These are phyloP conservation scores for Centropus bengalensis DNA, from an alignment of 2,113 vertebrate species.

Conservation along the genomic window DNA sequence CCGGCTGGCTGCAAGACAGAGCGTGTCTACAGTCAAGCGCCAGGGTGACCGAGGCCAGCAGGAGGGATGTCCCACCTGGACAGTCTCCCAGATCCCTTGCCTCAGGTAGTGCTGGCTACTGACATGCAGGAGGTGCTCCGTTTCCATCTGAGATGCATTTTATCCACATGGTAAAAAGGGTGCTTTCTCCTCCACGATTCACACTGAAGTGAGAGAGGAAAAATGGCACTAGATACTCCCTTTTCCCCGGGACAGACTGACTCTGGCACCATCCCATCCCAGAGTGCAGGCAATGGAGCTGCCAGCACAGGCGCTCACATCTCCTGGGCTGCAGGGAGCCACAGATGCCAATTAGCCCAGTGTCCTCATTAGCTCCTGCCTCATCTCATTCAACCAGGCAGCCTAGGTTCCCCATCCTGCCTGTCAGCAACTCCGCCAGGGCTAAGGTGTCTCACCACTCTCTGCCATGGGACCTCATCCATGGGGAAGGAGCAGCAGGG, in stretches of 20 bases:
- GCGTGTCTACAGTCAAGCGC: neutral
- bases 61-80: neutral
- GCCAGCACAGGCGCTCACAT: rapidly evolving
- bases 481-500: neutral
- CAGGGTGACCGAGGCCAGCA: rapidly evolving
- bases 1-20: neutral
- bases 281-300: neutral
- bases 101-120: neutral
- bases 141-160: neutral
- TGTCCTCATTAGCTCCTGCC: neutral
- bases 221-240: neutral
- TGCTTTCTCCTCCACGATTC: neutral
- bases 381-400: neutral
- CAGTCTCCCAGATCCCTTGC: neutral
- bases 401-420: neutral
- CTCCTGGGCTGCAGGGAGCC: neutral
- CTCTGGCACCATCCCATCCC: neutral
- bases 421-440: rapidly evolving
- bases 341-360: neutral
- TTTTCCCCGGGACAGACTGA: neutral
- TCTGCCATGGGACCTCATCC: neutral
- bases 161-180: neutral
- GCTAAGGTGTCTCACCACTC: neutral
- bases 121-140: rapidly evolving
- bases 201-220: neutral